Evolutionary conservation across 1,140 invertebrate species (phyloP).

Genomic region (Zelostemma sp.): DNA sequence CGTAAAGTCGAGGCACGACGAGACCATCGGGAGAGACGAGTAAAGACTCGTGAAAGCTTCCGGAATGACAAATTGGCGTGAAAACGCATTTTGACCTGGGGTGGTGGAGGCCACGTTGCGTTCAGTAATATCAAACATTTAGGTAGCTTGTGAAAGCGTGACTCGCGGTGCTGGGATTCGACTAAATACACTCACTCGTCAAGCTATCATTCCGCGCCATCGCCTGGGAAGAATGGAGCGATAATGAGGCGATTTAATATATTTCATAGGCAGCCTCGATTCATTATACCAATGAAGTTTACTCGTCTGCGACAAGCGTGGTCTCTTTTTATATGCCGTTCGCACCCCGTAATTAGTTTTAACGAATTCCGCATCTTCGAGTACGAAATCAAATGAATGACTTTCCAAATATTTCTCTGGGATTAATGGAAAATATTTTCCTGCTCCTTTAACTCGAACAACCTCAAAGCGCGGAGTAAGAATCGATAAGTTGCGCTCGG

Average conservation of each 20-base stretch:
- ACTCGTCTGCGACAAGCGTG: slow-evolving; percentile 41
- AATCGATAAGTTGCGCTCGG: not conserved
- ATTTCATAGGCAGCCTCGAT: slow-evolving; percentile 53
- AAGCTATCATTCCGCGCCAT: slow-evolving; percentile 63
- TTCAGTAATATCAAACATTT: slow-evolving; percentile 64
- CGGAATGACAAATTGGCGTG: slow-evolving; percentile 67
- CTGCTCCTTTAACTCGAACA: no score
- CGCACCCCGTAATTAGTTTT: no score
- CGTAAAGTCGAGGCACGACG: slow-evolving; percentile 18
- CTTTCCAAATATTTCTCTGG: no score
- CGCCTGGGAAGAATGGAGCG: slow-evolving; percentile 62
- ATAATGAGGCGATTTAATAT: slow-evolving; percentile 63
- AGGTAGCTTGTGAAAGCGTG: slow-evolving; percentile 56
- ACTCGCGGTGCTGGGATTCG: slow-evolving; percentile 53
- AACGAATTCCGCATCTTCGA: not conserved
- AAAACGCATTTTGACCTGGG: slow-evolving; percentile 65
- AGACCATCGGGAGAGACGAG: slow-evolving; percentile 53
- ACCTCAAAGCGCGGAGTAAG: no score
- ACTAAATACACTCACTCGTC: slow-evolving; percentile 64
- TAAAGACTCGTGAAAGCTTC: slow-evolving; percentile 70
- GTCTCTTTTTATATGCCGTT: slow-evolving; percentile 26
- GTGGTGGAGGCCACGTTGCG: slow-evolving; percentile 36
- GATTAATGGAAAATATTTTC: no score
- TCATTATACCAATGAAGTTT: slow-evolving; percentile 42
- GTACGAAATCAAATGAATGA: not conserved